These are phyloP conservation scores for Pelusios castaneus DNA, from an alignment of 2,113 vertebrate species.

Conservation along the genomic window DNA sequence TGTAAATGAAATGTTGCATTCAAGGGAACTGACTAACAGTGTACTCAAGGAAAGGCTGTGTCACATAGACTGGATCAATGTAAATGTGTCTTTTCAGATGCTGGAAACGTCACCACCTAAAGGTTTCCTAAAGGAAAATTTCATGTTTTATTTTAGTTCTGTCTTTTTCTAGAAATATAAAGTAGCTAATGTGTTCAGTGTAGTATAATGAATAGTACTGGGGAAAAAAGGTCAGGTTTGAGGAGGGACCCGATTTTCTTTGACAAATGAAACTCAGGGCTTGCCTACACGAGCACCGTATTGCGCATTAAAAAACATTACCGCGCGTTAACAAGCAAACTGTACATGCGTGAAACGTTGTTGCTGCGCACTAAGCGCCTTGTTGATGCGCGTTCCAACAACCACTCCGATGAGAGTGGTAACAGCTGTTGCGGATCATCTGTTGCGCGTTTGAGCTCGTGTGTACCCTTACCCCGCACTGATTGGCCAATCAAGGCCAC, in stretches of 20 bases:
- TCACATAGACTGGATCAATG: neutral
- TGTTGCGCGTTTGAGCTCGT: too few species aligned
- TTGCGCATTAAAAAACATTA: too few species aligned
- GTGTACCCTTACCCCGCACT: too few species aligned
- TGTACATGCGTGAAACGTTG: too few species aligned
- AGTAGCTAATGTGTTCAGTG: neutral
- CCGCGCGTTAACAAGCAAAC: too few species aligned
- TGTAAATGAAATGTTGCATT: constrained; percentile 63
- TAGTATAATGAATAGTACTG: rapidly evolving
- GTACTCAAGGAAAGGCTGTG: constrained; percentile 46
- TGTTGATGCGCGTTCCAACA: too few species aligned
- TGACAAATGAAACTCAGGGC: neutral
- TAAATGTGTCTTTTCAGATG: constrained; percentile 53
- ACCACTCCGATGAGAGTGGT: too few species aligned
- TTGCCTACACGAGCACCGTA: too few species aligned
- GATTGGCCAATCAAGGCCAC: too few species aligned
- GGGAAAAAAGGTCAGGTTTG: neutral
- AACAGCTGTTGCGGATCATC: too few species aligned
- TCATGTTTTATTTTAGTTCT: neutral
- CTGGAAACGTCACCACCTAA: constrained; percentile 37
- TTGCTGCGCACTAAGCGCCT: too few species aligned
- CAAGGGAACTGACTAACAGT: constrained; percentile 35
- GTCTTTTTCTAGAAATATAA: neutral
- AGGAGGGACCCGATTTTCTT: neutral
- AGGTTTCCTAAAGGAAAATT: constrained; percentile 36